phyloP scores from a whole-genome alignment of 92 coral and sea anemone species.

The Parazoanthus swiftii region DNA sequence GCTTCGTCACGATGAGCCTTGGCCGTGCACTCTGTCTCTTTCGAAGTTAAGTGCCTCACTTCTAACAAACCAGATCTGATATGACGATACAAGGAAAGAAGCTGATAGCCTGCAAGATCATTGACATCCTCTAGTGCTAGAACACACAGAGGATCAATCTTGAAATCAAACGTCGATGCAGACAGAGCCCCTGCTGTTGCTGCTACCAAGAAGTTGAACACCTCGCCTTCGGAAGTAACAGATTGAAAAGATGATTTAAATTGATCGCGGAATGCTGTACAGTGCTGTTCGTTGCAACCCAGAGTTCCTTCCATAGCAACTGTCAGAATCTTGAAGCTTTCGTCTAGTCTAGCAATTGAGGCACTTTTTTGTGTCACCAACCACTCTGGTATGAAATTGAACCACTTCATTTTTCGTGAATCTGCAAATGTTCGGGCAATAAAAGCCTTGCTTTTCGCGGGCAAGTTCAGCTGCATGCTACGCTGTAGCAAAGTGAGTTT shows the following conservation, averaged over 20 bases:
- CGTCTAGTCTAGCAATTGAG: neutral
- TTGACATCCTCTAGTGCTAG: neutral
- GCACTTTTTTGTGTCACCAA: neutral
- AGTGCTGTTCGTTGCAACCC: neutral
- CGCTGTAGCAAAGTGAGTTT: neutral
- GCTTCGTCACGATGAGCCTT: neutral
- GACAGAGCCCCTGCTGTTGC: slow-evolving; percentile 24
- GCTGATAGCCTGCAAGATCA: slow-evolving; percentile 1
- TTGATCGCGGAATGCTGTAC: neutral
- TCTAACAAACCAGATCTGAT: neutral
- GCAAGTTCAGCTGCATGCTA: neutral
- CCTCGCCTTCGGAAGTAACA: neutral
- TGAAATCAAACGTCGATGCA: neutral
- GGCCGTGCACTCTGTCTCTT: no score
- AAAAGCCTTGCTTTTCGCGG: neutral
- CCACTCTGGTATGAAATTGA: neutral
- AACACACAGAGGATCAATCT: slow-evolving; percentile 12
- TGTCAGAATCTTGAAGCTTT: neutral
- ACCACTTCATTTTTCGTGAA: neutral
- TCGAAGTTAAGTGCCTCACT: neutral
- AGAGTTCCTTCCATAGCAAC: neutral
- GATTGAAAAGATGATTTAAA: neutral
- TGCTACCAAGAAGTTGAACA: slow-evolving; percentile 4
- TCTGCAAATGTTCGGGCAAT: neutral
- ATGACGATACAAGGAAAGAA: slow-evolving; percentile 9